Percentiles rank a stretch among this genome's conserved stretches.
These are phyloP conservation scores for Drosophila pandora DNA, from an alignment of 1,140 invertebrate species.

Conservation along the genomic window DNA sequence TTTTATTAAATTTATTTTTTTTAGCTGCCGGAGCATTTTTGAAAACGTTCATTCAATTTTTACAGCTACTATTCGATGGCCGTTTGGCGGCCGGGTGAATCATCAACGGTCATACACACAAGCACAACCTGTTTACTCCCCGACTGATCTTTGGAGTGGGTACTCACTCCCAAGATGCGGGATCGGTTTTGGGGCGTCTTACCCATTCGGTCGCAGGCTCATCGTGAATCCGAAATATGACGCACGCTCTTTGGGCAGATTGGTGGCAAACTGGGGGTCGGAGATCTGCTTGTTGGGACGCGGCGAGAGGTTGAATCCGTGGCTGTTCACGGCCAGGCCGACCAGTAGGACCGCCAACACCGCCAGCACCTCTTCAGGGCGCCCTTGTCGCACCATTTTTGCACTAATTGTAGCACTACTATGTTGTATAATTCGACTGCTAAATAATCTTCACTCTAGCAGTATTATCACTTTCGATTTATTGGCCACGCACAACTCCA, in stretches of 20 bases:
- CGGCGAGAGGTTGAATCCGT: slow-evolving; percentile 77
- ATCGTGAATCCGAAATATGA: slow-evolving; percentile 83
- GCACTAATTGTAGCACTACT: not conserved
- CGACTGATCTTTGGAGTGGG: slow-evolving; percentile 19
- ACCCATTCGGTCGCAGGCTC: slow-evolving; percentile 72
- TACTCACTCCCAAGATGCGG: slow-evolving; percentile 19
- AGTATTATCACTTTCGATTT: slow-evolving; percentile 39
- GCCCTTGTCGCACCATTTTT: slow-evolving; percentile 43
- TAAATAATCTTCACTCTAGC: slow-evolving; percentile 1
- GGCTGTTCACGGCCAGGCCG: slow-evolving; percentile 1
- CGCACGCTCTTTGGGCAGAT: slow-evolving; percentile 72
- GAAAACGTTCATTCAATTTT: slow-evolving; percentile 63
- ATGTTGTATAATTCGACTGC: slow-evolving; percentile 19
- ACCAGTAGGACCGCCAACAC: slow-evolving; percentile 11
- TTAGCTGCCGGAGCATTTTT: slow-evolving; percentile 31
- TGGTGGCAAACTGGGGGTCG: slow-evolving; percentile 68
- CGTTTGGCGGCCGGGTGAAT: slow-evolving; percentile 26
- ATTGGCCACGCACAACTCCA: slow-evolving; percentile 1
- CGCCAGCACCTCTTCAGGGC: slow-evolving; percentile 4
- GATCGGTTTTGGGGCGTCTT: slow-evolving; percentile 34
- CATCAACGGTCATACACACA: slow-evolving; percentile 14
- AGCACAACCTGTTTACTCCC: slow-evolving; percentile 64
- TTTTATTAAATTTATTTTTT: slow-evolving; percentile 1
- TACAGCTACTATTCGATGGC: slow-evolving; percentile 34
- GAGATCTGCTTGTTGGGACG: slow-evolving; percentile 67